Evolutionary conservation across 1,140 invertebrate species (phyloP).

Genomic region (Drosophila varians): DNA sequence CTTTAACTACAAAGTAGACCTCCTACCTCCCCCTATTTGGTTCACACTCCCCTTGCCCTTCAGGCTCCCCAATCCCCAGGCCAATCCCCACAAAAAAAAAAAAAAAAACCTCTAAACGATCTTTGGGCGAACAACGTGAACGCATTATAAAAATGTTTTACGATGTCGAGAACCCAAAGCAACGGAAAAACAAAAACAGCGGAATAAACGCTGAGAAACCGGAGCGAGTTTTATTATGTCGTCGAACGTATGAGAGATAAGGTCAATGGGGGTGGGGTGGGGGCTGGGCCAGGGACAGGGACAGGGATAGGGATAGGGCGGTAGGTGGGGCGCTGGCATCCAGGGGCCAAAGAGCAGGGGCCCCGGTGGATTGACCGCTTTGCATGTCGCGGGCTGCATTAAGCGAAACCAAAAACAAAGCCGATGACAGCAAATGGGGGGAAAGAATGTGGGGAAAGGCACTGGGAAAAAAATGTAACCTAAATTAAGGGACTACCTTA

Average conservation of each 20-base stretch:
- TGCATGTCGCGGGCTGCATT: constrained; percentile 71
- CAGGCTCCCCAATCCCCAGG: not conserved
- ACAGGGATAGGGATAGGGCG: not conserved
- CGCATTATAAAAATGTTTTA: constrained; percentile 79
- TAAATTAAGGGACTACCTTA: too few relatives aligned
- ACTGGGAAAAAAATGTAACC: constrained; percentile 7
- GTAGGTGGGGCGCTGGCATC: not conserved
- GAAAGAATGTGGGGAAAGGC: constrained; percentile 18
- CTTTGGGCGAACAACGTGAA: constrained; percentile 46
- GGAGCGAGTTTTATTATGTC: constrained; percentile 76
- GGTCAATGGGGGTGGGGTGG: constrained; percentile 15
- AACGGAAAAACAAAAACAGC: constrained; percentile 15
- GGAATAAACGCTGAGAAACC: constrained; percentile 47
- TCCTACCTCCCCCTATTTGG: not conserved
- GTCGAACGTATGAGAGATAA: constrained; percentile 52
- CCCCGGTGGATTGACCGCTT: constrained; percentile 52
- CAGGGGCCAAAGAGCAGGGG: constrained; percentile 24
- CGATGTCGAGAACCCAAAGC: constrained; percentile 49
- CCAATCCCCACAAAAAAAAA: not conserved
- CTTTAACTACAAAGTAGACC: constrained; percentile 11
- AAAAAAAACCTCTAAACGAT: constrained; percentile 37
- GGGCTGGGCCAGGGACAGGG: not conserved
- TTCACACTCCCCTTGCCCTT: not conserved
- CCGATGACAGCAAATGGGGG: constrained; percentile 28
- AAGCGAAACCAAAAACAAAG: constrained; percentile 63